Base-by-base conservation (phyloP, 2,888 invertebrate species). In the Leptarthrus brevirostris region DNA sequence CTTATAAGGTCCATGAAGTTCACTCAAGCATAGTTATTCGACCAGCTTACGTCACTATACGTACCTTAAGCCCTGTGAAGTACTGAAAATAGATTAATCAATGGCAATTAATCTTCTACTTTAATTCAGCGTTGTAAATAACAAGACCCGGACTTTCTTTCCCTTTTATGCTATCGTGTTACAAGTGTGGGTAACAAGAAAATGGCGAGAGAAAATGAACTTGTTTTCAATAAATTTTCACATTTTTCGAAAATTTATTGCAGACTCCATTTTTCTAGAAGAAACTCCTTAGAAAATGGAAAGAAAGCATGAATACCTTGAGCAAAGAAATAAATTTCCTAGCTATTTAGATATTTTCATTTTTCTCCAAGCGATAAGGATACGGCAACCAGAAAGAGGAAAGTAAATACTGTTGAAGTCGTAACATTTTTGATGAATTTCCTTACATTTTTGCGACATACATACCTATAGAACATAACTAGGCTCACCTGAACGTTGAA, bases 301-400 rank as follows among this genome's bases (percentile, higher is more conserved):
- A 30, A 30, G 30, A 30, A 30, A 30, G 30, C 30, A 30, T 30
- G 30, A 30, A 30, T 30, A 30, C 54, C 14, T 22, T 54, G 54
- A 14, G 22, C n/a, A 24, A 44, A 44, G 44, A n/a, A 44, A 44
- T 44, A 44, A 44, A 44, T 44, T 44, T 44, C 44, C 44, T 16
- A 30, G 44, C 16, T 44, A 44, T 44, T 44, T 44, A 44, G 44
- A 44, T 44, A 44, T 16, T 44, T 44, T n/a, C 44, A 44, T 44
- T 44, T 44, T 8, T 44, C 44, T 16, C 12, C 4, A 4, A 44
- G 44, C 44, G 44, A 44, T 44, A 44, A 44, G 16, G 44, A 8
- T 12, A 14, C n/a, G n/a, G 1, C 1, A 14, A 12, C 44, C 44
- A 44, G 12, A 12, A 16, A 14, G 44, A 16, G 44, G 12, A 44